phyloP scores from a whole-genome alignment of 2,113 vertebrate genomes.

The Erythrolamprus reginae region DNA sequence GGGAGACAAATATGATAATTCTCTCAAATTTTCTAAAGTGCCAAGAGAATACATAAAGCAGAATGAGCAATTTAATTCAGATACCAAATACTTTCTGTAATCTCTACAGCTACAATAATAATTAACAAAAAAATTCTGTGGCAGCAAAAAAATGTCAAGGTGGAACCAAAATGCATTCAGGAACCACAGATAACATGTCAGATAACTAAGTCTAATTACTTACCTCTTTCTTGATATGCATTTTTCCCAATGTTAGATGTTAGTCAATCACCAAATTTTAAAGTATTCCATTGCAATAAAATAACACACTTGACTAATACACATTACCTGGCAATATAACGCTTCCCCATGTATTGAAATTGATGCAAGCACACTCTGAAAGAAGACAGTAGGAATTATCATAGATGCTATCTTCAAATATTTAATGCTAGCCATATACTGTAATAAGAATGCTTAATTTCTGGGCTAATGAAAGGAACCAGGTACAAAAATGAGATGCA shows the following conservation, averaged over 20 bases:
- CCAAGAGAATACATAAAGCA: background rate
- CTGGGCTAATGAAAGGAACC: background rate
- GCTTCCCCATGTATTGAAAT: constrained; percentile 98
- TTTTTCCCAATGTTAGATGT: constrained; percentile 2
- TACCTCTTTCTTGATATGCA: constrained; percentile 5
- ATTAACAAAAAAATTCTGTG: background rate
- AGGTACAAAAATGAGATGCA: background rate
- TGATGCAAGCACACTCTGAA: constrained; percentile 94
- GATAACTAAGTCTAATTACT: constrained; percentile 12
- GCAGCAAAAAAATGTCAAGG: background rate
- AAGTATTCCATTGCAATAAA: background rate
- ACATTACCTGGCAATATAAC: constrained; percentile 97
- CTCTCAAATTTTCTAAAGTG: background rate
- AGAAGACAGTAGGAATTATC: constrained; percentile 42
- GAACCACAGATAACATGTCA: background rate
- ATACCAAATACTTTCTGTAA: background rate
- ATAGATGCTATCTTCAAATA: background rate
- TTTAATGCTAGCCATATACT: background rate
- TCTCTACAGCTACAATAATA: background rate
- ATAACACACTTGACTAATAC: constrained; percentile 32
- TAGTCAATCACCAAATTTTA: constrained; percentile 12
- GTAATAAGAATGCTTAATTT: background rate
- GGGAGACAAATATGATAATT: background rate
- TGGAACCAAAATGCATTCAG: background rate
- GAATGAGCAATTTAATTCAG: background rate